Percentiles rank a stretch among this genome's conserved stretches.
phyloP scores from a whole-genome alignment of 2,113 vertebrate species.

The Osmerus mordax region DNA sequence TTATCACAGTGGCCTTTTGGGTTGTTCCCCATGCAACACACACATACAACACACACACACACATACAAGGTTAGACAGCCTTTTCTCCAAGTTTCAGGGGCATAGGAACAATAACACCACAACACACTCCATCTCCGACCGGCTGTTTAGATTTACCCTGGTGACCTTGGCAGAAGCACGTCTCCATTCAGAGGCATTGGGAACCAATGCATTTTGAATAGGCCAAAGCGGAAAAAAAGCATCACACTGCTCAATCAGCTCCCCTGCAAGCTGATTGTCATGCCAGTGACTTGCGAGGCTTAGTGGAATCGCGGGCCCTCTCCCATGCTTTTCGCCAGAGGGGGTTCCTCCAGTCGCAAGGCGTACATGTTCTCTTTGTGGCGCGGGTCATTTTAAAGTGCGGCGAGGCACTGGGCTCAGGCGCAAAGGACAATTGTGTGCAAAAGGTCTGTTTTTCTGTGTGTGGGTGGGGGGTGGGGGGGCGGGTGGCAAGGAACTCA shows the following conservation, averaged over 20 bases:
- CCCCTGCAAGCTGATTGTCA: constrained; percentile 1
- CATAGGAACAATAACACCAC: neutral
- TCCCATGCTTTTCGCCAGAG: neutral
- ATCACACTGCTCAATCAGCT: constrained; percentile 23
- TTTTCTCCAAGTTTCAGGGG: neutral
- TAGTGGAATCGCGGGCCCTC: constrained; percentile 33
- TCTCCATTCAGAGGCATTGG: constrained; percentile 38
- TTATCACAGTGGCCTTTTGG: constrained; percentile 59
- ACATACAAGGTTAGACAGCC: neutral
- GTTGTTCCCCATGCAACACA: constrained; percentile 27
- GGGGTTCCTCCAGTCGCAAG: no score
- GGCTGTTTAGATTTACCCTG: constrained; percentile 46
- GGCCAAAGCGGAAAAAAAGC: no score
- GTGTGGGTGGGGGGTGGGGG: neutral
- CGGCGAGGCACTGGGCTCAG: neutral
- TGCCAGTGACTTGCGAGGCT: neutral
- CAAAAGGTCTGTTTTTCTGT: neutral
- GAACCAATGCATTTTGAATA: neutral
- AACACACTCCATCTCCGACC: constrained; percentile 50
- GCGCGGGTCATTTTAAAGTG: neutral
- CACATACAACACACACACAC: constrained; percentile 1
- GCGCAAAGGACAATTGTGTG: neutral
- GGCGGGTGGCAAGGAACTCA: constrained; percentile 33
- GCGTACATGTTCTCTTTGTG: no score
- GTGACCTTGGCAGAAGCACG: constrained; percentile 41